A percentile compares a stretch with the other conserved stretches of the same genome.
Conservation (phyloP, 1,140 invertebrate species). For the Arion vulgaris region DNA sequence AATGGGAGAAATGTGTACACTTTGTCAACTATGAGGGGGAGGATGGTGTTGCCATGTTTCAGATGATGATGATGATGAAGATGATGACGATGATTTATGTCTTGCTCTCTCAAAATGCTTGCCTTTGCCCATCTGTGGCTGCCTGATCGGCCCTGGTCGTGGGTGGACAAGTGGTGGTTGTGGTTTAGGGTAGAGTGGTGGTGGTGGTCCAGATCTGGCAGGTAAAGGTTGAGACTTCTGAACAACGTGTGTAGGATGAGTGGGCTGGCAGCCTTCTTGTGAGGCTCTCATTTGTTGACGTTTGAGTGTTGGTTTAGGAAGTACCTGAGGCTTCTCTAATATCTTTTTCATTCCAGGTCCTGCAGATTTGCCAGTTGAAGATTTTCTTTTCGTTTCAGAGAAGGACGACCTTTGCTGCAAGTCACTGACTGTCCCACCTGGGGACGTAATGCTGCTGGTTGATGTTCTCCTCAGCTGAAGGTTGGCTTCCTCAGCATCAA, state of each 20-base stretch:
- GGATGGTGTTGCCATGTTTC: background rate
- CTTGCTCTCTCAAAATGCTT: conserved; percentile 29
- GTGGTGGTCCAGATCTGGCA: background rate
- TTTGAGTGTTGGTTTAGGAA: background rate
- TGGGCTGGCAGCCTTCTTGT: background rate
- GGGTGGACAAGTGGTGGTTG: background rate
- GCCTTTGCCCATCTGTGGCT: conserved; percentile 40
- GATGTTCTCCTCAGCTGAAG: background rate
- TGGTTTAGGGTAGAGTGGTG: conserved; percentile 21
- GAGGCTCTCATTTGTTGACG: background rate
- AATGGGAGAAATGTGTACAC: background rate
- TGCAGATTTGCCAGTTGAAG: background rate
- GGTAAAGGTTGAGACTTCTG: conserved; percentile 17
- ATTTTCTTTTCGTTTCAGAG: background rate
- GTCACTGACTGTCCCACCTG: background rate
- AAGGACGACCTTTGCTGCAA: background rate
- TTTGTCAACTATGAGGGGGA: background rate
- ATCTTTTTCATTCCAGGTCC: background rate
- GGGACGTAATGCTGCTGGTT: background rate
- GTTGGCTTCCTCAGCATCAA: conserved; percentile 46
- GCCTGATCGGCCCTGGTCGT: conserved; percentile 4
- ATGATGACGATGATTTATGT: conserved; percentile 12
- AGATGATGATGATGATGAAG: conserved; percentile 32
- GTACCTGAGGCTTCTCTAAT: background rate
- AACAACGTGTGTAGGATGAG: background rate